Conservation (phyloP, 2,888 invertebrate species). For the Ectobius pallidus region DNA sequence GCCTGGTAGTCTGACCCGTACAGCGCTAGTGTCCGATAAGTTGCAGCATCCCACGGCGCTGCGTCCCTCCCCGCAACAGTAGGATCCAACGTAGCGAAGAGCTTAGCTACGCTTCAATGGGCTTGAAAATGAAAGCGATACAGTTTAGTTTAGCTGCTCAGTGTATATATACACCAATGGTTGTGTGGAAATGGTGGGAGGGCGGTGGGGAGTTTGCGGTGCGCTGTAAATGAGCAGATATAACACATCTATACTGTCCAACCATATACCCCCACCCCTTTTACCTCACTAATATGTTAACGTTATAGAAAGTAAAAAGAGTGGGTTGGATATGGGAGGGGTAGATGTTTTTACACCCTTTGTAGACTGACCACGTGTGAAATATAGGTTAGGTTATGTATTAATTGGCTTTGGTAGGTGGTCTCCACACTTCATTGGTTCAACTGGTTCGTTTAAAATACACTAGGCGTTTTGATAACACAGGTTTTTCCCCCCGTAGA, state of each 20-base stretch:
- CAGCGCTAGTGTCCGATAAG: conserved; percentile 14
- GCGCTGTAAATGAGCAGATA: conserved; percentile 29
- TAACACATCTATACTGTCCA: conserved; percentile 23
- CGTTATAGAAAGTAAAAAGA: conserved; percentile 30
- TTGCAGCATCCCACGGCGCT: conserved; percentile 9
- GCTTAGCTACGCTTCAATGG: conserved; percentile 30
- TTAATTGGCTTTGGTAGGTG: conserved; percentile 32
- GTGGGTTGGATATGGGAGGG: conserved; percentile 1
- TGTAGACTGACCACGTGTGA: conserved; percentile 32
- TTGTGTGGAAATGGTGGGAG: no score
- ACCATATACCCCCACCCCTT: not conserved
- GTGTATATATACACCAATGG: conserved; percentile 20
- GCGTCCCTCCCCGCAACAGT: not conserved
- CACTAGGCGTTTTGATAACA: conserved; percentile 25
- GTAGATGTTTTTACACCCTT: conserved; percentile 29
- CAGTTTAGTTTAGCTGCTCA: conserved; percentile 25
- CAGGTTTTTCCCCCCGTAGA: conserved; percentile 7
- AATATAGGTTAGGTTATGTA: conserved; percentile 32
- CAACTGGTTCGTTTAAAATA: conserved; percentile 20
- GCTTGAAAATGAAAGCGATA: conserved; percentile 33
- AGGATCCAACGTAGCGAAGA: not conserved
- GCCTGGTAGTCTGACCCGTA: conserved; percentile 21
- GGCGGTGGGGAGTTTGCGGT: not conserved
- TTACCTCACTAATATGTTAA: conserved; percentile 21
- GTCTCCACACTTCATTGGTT: conserved; percentile 25